Evolutionary conservation across 1,140 invertebrate genomes (phyloP).

Genomic region (Radopholus similis): DNA sequence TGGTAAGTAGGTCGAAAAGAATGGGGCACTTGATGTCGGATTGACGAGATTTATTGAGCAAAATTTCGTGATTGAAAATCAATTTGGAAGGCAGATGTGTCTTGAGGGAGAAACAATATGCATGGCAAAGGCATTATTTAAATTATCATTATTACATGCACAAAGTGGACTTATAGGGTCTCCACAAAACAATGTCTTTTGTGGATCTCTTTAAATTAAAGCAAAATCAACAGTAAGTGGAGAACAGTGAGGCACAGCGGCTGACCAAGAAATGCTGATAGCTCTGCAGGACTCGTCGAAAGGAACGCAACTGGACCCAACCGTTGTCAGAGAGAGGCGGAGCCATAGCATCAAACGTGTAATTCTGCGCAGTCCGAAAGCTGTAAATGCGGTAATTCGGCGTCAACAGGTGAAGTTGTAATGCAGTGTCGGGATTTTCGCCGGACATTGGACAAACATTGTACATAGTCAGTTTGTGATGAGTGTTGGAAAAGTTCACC

Average conservation of each 20-base stretch:
- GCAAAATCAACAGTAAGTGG: neutral
- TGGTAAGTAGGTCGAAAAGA: too few relatives aligned
- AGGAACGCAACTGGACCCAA: neutral
- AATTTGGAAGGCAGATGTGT: too few relatives aligned
- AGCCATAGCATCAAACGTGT: neutral
- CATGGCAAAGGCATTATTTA: too few relatives aligned
- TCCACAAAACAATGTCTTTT: neutral
- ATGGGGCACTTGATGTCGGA: too few relatives aligned
- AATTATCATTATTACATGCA: too few relatives aligned
- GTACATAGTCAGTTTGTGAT: conserved; percentile 6
- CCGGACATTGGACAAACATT: too few relatives aligned
- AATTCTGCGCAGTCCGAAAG: neutral
- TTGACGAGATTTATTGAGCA: too few relatives aligned
- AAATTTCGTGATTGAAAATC: too few relatives aligned
- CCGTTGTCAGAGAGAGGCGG: neutral
- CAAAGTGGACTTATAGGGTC: too few relatives aligned
- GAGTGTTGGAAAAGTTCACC: conserved; percentile 15
- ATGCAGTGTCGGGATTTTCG: neutral
- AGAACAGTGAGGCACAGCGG: neutral
- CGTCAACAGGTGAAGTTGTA: conserved; percentile 2
- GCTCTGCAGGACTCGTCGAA: neutral
- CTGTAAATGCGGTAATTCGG: neutral
- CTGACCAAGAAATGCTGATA: neutral
- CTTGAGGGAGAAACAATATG: too few relatives aligned
- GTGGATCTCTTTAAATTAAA: neutral